Evolutionary conservation across 2,797 vertebrate species (phyloP).

Genomic region (Botia almorhae): DNA sequence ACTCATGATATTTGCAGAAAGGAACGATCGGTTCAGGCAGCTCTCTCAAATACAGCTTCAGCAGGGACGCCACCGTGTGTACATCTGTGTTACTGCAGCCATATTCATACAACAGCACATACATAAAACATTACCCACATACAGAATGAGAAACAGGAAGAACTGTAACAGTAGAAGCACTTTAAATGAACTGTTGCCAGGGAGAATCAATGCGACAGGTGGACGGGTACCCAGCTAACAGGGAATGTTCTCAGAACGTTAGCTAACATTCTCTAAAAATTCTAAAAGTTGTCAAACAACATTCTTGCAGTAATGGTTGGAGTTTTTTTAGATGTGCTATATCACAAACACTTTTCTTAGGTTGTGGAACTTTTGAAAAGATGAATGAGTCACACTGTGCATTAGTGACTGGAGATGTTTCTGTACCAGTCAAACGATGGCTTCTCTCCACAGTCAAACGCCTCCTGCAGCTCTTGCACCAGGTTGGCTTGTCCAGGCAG

Average conservation of each 20-base stretch:
- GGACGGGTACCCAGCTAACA: too few relatives aligned
- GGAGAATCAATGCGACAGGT: too few relatives aligned
- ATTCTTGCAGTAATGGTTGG: too few relatives aligned
- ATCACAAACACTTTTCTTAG: too few relatives aligned
- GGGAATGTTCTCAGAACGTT: too few relatives aligned
- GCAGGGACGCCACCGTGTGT: conserved; percentile 94
- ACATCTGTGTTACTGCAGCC: conserved; percentile 91
- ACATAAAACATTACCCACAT: not conserved
- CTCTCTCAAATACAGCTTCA: conserved; percentile 95
- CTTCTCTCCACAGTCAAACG: conserved; percentile 97
- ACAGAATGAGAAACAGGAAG: not conserved
- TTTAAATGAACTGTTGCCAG: not conserved
- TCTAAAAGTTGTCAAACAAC: too few relatives aligned
- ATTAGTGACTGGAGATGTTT: too few relatives aligned
- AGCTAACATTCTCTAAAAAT: too few relatives aligned
- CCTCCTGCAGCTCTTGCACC: conserved; percentile 96
- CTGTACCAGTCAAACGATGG: conserved; percentile 93
- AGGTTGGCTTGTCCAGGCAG: conserved; percentile 96
- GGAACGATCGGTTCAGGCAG: conserved; percentile 95
- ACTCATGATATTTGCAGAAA: conserved; percentile 91
- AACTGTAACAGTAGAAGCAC: not conserved
- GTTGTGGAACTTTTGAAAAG: not conserved
- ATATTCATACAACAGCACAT: not conserved
- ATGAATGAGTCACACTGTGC: not conserved
- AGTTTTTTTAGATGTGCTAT: too few relatives aligned